These are phyloP conservation scores for Phoebastria nigripes DNA, from an alignment of 2,797 vertebrate genomes.

Conservation along the genomic window DNA sequence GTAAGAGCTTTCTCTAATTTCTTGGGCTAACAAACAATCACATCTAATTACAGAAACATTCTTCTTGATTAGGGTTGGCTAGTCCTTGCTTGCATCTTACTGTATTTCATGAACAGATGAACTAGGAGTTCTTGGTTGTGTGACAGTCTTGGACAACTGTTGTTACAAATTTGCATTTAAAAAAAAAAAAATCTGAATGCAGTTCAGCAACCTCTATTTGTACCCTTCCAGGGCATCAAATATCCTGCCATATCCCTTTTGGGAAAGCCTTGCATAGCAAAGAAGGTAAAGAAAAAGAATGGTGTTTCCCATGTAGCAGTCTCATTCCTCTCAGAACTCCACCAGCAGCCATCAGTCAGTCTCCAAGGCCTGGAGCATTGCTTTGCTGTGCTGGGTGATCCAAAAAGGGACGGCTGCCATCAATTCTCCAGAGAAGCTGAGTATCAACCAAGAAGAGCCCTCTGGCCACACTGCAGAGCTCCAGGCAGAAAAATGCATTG, in stretches of 20 bases:
- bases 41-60: constrained; percentile 54
- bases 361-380: background rate
- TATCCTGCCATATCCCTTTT: background rate
- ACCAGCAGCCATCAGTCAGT: background rate
- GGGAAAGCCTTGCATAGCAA: background rate
- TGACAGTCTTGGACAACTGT: background rate
- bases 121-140: background rate
- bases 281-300: background rate
- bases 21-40: constrained; percentile 56
- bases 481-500: background rate
- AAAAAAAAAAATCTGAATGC: background rate
- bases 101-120: background rate
- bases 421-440: background rate
- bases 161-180: background rate
- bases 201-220: background rate
- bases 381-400: background rate
- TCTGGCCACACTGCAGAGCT: background rate
- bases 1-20: constrained; percentile 57
- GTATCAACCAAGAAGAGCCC: background rate
- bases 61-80: constrained; percentile 48
- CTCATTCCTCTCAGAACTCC: background rate
- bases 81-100: background rate
- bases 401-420: background rate
- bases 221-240: background rate
- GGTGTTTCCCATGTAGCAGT: rapidly evolving